Evolutionary conservation across 2,113 vertebrate species (phyloP).

Genomic region (Forbesichthys papilliferus): DNA sequence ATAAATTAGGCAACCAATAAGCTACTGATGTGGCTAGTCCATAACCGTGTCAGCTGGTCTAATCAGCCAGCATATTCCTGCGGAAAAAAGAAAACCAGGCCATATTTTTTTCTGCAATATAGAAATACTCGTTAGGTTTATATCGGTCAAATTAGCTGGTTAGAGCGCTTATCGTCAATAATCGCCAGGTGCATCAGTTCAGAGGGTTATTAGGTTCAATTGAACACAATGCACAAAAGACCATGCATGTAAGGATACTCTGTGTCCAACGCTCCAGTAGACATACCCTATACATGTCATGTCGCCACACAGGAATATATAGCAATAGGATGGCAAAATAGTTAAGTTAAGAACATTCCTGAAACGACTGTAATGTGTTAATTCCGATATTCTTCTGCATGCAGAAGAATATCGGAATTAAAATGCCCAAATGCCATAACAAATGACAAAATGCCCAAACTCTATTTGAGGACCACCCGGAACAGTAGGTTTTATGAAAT

Average conservation of each 20-base stretch:
- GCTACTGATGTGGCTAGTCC: too few relatives aligned
- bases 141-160: constrained; percentile 19
- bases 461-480: too few relatives aligned
- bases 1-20: too few relatives aligned
- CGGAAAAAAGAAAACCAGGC: not conserved
- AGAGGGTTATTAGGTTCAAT: constrained; percentile 66
- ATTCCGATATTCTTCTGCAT: not conserved
- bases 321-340: not conserved
- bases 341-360: not conserved
- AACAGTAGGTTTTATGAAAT: too few relatives aligned
- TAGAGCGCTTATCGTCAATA: constrained; percentile 63
- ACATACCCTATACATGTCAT: not conserved
- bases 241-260: constrained; percentile 11
- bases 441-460: too few relatives aligned
- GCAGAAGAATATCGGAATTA: not conserved
- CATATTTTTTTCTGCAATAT: not conserved
- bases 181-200: constrained; percentile 81
- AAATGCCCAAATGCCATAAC: too few relatives aligned
- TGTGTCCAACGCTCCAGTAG: constrained; percentile 38
- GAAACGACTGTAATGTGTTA: too few relatives aligned
- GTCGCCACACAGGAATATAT: not conserved
- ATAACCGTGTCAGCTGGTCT: too few relatives aligned
- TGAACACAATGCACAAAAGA: constrained; percentile 63
- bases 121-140: not conserved
- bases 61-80: not conserved